Base-by-base conservation (phyloP, 1,140 invertebrate species). In the Carcinoscorpius rotundicauda region DNA sequence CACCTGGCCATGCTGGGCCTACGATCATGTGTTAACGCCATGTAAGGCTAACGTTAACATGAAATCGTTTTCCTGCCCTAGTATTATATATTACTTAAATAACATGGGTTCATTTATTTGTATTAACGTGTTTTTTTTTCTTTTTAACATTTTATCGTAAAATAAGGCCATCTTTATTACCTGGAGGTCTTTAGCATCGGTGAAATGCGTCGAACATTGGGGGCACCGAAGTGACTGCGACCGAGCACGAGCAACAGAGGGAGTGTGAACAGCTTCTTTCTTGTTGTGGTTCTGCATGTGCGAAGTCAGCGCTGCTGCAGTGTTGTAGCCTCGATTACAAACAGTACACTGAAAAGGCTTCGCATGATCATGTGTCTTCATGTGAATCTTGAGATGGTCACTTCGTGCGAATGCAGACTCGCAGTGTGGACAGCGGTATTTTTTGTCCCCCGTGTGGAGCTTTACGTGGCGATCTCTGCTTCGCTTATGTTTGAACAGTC, bases 361-460 rank as follows among this genome's bases (percentile, higher is more conserved):
- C 74, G 87, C 86, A 64, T 87, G 89, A 75, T 95, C 91, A 73
- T 97, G 93, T 0, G 91, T 95, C 76, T 93, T 93, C 86, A 95
- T 87, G 75, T 97, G 93, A 68, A 93, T 95, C 77, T 96, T 96
- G 72, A 97, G 75, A 73, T 96, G 92, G 76, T 96, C 93, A 76
- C 91, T 93, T 78, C 92, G 85, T 51, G 89, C 91, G 79, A 96
- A 97, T 62, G 91, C 91, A n/a, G 91, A 87, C 73, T 92, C 88
- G 76, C 93, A 97, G 73, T 92, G 87, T 3, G 84, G 81, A 77
- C 93, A 97, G 74, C 89, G 87, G 78, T 94, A 95, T 78, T 93
- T 92, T 75, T 90, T 85, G 77, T 96, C 92, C 4, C 92, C 91
- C 4, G 91, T 94, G 79, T 97, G 93, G 61, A 97, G 81, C 76